Evolutionary conservation across 2,113 vertebrate genomes (phyloP), one percentile per base, ranked within the genome.

Genomic region (Grallaria varia): DNA sequence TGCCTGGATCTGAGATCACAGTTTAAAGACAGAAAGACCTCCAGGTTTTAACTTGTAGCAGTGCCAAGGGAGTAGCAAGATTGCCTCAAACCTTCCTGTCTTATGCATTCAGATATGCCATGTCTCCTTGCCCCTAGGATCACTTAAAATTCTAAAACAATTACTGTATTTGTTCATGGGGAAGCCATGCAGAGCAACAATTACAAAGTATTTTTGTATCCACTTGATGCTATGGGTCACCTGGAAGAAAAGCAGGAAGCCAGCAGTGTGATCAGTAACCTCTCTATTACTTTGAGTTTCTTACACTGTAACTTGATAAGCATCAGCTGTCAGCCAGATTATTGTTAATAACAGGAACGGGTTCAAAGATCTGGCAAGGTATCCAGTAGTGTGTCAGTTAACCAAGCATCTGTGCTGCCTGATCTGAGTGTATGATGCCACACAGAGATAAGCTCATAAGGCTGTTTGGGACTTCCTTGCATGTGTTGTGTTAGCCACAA

Each of bases 41-140:
- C 56, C 24, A 95, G 24, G 31, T 84, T 93, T 77, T 77, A 56
- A 69, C 15, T 47, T 63, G 50, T 42, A 53, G 37, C 37, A 59
- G 25, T 42, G 67, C 37, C 31, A 72, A 59, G 27, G 31, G 39
- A 74, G 19, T 19, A 77, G 35, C 6, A 15, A 71, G 42, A 55
- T 49, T 67, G 40, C 45, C 55, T 95, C 40, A 88, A 73, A 66
- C 3, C 4, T 47, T 80, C 14, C 15, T 42, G 6, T 42, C 5
- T 50, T 35, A 60, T 6, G n/a, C 30, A 25, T 58, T 74, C 0
- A 0, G 21, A 53, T 47, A 84, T 45, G 50, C 19, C 4, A 6
- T 11, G 4, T 63, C 28, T 74, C 50, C 17, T 90, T 67, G 67
- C 33, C 39, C 12, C 27, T 49, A 27, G 14, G 31, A 71, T 86